phyloP scores from a whole-genome alignment of 2,113 vertebrate species.

The Caracal caracal region DNA sequence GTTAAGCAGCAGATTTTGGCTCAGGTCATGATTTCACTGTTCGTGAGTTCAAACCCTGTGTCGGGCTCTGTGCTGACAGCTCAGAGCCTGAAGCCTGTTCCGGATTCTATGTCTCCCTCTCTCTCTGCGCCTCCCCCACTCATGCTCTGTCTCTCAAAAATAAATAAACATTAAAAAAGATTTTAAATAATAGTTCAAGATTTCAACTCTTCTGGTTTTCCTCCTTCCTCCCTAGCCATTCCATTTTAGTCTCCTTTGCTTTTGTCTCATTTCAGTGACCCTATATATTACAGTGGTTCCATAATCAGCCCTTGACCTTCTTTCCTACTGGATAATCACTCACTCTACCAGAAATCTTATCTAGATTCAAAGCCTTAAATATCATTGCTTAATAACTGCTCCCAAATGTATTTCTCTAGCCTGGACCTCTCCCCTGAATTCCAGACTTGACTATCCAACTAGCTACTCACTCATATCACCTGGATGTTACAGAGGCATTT shows the following conservation, averaged over 20 bases:
- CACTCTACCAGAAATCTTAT: not conserved
- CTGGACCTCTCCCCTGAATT: not conserved
- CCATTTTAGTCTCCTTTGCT: not conserved
- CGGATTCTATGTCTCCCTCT: no score
- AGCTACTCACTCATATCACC: not conserved
- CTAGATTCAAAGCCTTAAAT: not conserved
- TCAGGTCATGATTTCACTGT: no score
- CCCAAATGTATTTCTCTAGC: not conserved
- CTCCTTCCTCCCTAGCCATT: not conserved
- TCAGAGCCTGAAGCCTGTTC: no score
- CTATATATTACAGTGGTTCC: not conserved
- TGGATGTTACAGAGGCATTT: not conserved
- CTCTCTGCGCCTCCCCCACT: no score
- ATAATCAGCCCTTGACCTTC: not conserved
- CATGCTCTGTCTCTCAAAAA: no score
- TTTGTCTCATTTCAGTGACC: not conserved
- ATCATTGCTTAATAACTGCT: not conserved
- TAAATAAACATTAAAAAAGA: no score
- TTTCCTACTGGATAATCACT: not conserved
- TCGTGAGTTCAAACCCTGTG: no score
- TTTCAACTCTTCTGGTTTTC: not conserved
- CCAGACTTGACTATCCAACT: not conserved
- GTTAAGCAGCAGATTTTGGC: no score
- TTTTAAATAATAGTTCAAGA: constrained; percentile 12
- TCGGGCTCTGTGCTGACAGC: no score